phyloP scores from a whole-genome alignment of 2,888 invertebrate genomes.

The Drosophila demipolita region DNA sequence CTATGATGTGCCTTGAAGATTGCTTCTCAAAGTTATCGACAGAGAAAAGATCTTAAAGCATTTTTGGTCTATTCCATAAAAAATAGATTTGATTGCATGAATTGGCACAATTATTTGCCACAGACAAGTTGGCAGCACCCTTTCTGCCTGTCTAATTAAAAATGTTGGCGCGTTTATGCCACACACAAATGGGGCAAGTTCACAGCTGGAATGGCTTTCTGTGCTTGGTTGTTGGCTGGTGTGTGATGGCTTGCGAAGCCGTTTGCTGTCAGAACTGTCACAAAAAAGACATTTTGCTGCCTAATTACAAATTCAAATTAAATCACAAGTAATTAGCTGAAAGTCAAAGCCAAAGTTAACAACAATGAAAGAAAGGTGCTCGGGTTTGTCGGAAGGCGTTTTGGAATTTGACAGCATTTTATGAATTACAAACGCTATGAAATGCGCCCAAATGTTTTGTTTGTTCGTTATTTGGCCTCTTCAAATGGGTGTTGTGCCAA shows the following conservation, averaged over 20 bases:
- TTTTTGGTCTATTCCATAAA: neutral
- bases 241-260: slow-evolving; percentile 5
- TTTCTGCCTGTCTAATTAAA: slow-evolving; percentile 57
- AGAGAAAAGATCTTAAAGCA: neutral
- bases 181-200: slow-evolving; percentile 52
- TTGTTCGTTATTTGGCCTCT: slow-evolving; percentile 40
- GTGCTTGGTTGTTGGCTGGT: neutral
- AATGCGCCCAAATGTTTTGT: slow-evolving; percentile 62
- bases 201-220: slow-evolving; percentile 18
- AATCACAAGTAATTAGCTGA: slow-evolving; percentile 77
- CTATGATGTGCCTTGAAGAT: neutral
- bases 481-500: slow-evolving; percentile 31
- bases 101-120: neutral
- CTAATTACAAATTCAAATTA: slow-evolving; percentile 83
- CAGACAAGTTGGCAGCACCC: slow-evolving; percentile 23
- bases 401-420: slow-evolving; percentile 70
- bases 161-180: slow-evolving; percentile 53
- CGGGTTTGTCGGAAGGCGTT: slow-evolving; percentile 16
- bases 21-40: neutral
- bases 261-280: slow-evolving; percentile 68
- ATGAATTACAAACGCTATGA: slow-evolving; percentile 76
- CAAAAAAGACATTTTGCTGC: slow-evolving; percentile 73
- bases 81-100: neutral
- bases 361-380: slow-evolving; percentile 18
- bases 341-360: slow-evolving; percentile 61